Evolutionary conservation across 1,140 invertebrate genomes (phyloP).

Genomic region (Drosophila kepulauana): DNA sequence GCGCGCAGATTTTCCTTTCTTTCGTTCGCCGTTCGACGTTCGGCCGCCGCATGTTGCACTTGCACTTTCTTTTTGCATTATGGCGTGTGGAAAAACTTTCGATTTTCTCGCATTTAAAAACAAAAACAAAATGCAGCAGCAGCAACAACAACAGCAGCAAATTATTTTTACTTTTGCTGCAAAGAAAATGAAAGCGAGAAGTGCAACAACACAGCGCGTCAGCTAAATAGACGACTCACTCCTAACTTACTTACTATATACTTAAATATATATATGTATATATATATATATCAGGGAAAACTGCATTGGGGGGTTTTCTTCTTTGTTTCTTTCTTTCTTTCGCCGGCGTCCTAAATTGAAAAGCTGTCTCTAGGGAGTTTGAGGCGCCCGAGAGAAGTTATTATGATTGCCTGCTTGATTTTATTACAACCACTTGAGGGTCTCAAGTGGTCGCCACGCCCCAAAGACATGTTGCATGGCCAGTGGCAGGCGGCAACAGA

Average conservation of each 20-base stretch:
- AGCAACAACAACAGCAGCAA: conserved; percentile 27
- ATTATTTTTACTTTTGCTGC: conserved; percentile 66
- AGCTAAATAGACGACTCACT: conserved; percentile 28
- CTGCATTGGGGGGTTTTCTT: conserved; percentile 34
- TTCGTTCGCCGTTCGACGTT: not conserved
- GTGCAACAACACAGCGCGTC: conserved; percentile 60
- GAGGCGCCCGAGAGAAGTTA: not conserved
- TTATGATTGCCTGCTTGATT: conserved; percentile 31
- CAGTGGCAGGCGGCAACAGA: not conserved
- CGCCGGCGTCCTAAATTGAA: conserved; percentile 30
- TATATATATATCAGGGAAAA: conserved; percentile 17
- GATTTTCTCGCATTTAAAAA: conserved; percentile 78
- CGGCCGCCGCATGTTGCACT: conserved; percentile 73
- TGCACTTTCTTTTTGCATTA: conserved; percentile 85
- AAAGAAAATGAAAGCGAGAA: conserved; percentile 83
- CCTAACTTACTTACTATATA: conserved; percentile 32
- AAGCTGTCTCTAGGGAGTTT: conserved; percentile 15
- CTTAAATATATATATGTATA: not conserved
- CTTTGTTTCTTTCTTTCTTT: conserved; percentile 11
- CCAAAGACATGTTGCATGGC: too few relatives aligned
- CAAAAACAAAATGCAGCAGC: conserved; percentile 22
- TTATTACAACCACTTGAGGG: conserved; percentile 27
- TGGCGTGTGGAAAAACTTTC: conserved; percentile 85
- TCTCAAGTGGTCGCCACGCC: not conserved
- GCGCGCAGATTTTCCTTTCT: conserved; percentile 50